Evolutionary conservation across 2,888 invertebrate species (phyloP), one percentile per base, ranked within the genome.

Genomic region (Tachina lurida): DNA sequence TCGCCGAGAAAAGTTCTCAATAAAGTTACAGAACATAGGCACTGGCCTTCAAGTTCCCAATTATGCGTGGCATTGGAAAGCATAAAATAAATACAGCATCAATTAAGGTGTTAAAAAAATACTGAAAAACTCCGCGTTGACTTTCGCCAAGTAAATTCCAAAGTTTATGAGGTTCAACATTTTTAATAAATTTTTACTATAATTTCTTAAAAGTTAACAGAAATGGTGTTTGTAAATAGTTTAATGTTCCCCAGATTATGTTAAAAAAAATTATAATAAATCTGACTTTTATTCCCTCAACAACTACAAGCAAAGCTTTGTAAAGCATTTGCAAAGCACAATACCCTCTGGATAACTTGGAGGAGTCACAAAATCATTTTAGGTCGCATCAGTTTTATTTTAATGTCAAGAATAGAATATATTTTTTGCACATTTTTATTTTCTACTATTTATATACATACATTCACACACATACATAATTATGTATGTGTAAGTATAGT

Each of bases 311-410:
- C 22, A 41, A 8, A 31, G 8, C 10, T n/a, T n/a, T n/a, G n/a
- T n/a, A n/a, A 19, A 39, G 12, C 17, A 41, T 67, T 67, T 39
- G 49, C 1, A 5, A 31, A 58, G 62, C 60, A 39, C 39, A 62
- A 58, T 41, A 47, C 54, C 47, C 67, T 58, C 10, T 58, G 67
- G 58, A 58, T 56, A 58, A 43, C 12, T 58, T 9, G 19, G 39
- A 31, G 9, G 19, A 63, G 62, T 54, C 62, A 63, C 54, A 19
- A 60, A 73, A 41, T 47, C 56, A 47, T 71, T 71, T 45, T 56
- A 19, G 71, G 49, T 65, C 41, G 47, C 65, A 73, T 73, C 65
- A 65, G 49, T 71, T 45, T 47, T 43, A 67, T 49, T 49, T 49
- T 47, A 65, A 71, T 67, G 22, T 19, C 47, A 63, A 63, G 70